A percentile compares a stretch with the other conserved stretches of the same genome.
Evolutionary conservation across 92 coral and sea anemone genomes (phyloP).

Genomic region (Anthopleura xanthogrammica): DNA sequence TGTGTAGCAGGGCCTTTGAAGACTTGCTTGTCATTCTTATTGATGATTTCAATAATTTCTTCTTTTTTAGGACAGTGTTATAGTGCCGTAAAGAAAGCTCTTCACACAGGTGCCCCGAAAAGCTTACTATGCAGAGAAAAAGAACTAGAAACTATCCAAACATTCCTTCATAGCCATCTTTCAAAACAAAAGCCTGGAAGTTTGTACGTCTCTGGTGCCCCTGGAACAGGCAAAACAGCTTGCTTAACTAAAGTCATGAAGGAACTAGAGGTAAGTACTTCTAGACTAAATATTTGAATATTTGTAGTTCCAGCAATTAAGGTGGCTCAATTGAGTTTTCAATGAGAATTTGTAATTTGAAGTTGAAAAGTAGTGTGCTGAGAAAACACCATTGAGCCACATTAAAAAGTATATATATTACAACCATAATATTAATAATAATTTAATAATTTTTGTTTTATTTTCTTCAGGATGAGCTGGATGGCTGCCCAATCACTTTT

Average conservation of each 20-base stretch:
- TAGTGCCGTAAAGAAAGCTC: constrained; percentile 81
- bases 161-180: constrained; percentile 74
- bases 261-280: constrained; percentile 62
- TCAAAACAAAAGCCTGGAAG: constrained; percentile 79
- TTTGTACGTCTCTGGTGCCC: constrained; percentile 96
- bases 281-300: no score
- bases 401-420: no score
- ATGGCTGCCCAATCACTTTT: constrained; percentile 74
- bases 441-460: neutral
- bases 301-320: no score
- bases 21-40: neutral
- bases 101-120: constrained; percentile 88
- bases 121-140: constrained; percentile 90
- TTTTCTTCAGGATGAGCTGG: constrained; percentile 49
- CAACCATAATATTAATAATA: neutral
- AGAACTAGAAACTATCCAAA: constrained; percentile 66
- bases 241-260: constrained; percentile 82
- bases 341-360: no score
- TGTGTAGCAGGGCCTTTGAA: no score
- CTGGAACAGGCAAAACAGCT: constrained; percentile 99
- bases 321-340: no score
- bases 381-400: no score
- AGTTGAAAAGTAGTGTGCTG: no score
- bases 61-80: constrained; percentile 64
- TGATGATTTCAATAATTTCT: neutral